These are phyloP conservation scores for Pogonomyrmex barbatus DNA, from an alignment of 1,140 invertebrate genomes.

Conservation along the genomic window DNA sequence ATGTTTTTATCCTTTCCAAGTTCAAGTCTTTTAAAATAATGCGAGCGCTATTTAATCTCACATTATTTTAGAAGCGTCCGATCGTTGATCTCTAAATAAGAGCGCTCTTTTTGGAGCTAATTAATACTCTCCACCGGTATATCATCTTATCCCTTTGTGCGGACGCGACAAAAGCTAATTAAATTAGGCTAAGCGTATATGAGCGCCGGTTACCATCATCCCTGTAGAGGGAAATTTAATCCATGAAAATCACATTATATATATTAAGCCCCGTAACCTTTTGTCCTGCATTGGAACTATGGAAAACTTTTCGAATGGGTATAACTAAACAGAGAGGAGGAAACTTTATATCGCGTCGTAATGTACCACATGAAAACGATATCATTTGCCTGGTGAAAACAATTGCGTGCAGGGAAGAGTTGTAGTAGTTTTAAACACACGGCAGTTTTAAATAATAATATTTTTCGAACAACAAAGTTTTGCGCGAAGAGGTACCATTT, in stretches of 20 bases:
- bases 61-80: background rate
- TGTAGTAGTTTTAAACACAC: background rate
- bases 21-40: background rate
- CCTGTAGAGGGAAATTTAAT: constrained; percentile 44
- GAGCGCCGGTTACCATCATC: constrained; percentile 7
- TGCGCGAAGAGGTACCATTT: constrained; percentile 16
- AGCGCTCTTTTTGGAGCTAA: constrained; percentile 47
- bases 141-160: constrained; percentile 46
- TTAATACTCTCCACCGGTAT: constrained; percentile 50
- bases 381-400: background rate
- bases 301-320: background rate
- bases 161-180: constrained; percentile 52
- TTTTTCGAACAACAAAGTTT: constrained; percentile 12
- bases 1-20: background rate
- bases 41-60: background rate
- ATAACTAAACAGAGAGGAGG: background rate
- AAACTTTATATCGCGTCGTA: constrained; percentile 1
- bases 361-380: background rate
- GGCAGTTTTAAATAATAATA: constrained; percentile 18
- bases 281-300: background rate
- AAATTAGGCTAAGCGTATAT: constrained; percentile 43
- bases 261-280: constrained; percentile 11
- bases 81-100: constrained; percentile 1
- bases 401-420: background rate
- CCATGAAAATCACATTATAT: constrained; percentile 31